Evolutionary conservation across 1,140 invertebrate genomes (phyloP).

Genomic region (Hylyphantes graminicola): DNA sequence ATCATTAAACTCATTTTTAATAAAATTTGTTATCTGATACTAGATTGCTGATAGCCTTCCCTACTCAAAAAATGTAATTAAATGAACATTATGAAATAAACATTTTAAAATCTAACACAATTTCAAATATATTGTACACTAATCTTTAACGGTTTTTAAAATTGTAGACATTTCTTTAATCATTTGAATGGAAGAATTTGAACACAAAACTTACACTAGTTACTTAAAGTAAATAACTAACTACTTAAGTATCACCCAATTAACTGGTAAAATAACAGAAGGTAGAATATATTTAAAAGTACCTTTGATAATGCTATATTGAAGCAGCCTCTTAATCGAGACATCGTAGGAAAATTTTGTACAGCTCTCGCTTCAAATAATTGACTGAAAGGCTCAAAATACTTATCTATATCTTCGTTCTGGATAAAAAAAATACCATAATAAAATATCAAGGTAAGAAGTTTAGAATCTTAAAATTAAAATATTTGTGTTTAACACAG

Average conservation of each 20-base stretch:
- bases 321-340: slow-evolving; percentile 7
- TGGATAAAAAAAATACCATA: not conserved
- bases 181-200: too few relatives aligned
- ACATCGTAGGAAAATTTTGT: slow-evolving; percentile 31
- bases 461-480: not conserved
- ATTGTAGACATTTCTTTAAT: too few relatives aligned
- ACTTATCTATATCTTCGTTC: slow-evolving; percentile 27
- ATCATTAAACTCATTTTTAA: too few relatives aligned
- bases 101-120: too few relatives aligned
- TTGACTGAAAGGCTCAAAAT: slow-evolving; percentile 28
- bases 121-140: too few relatives aligned
- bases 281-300: slow-evolving; percentile 3
- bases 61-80: too few relatives aligned
- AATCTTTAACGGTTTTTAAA: too few relatives aligned
- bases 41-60: too few relatives aligned
- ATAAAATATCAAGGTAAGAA: not conserved
- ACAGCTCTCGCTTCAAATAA: slow-evolving; percentile 30
- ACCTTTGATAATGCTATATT: slow-evolving; percentile 31
- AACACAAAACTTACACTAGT: too few relatives aligned
- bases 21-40: too few relatives aligned
- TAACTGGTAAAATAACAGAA: not conserved
- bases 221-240: too few relatives aligned
- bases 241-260: not conserved
- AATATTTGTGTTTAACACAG: not conserved
- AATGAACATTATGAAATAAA: too few relatives aligned